A percentile compares a stretch with the other conserved stretches of the same genome.
Conservation (phyloP, 2,113 vertebrate species). For the Uria aalge region DNA sequence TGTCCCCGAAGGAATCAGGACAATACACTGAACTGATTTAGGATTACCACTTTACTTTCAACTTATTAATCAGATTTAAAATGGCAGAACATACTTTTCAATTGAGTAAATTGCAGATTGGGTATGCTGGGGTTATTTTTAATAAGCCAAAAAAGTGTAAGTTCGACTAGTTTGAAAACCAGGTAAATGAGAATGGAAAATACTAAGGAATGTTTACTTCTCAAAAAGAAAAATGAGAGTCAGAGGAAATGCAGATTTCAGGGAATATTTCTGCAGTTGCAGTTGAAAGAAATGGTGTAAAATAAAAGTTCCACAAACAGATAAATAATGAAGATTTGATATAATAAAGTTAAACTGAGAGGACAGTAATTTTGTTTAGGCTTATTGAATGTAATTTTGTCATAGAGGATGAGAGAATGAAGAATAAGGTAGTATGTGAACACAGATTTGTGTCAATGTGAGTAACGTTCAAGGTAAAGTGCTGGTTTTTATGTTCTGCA, state of each 20-base stretch:
- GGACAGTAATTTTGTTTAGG: not conserved
- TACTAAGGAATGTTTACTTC: not conserved
- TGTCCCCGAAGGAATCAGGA: too few species aligned
- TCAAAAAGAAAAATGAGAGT: not conserved
- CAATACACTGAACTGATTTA: not conserved
- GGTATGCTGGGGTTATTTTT: not conserved
- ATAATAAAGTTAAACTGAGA: not conserved
- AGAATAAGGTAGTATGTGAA: not conserved
- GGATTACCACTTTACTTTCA: not conserved
- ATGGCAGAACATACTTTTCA: not conserved
- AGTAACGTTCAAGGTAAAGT: not conserved
- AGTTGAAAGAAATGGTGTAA: not conserved
- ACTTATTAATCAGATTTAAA: not conserved
- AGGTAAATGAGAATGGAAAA: not conserved
- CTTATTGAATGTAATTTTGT: not conserved
- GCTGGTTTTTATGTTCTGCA: not conserved
- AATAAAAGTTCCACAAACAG: not conserved
- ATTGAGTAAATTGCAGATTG: not conserved
- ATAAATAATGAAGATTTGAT: not conserved
- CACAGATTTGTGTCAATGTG: not conserved
- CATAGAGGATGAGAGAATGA: not conserved
- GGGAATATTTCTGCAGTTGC: not conserved
- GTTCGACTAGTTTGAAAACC: not conserved
- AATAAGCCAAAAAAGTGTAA: not conserved
- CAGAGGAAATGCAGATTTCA: not conserved